These are phyloP conservation scores for Temnothorax ravouxi DNA, from an alignment of 2,888 invertebrate genomes.

Conservation along the genomic window DNA sequence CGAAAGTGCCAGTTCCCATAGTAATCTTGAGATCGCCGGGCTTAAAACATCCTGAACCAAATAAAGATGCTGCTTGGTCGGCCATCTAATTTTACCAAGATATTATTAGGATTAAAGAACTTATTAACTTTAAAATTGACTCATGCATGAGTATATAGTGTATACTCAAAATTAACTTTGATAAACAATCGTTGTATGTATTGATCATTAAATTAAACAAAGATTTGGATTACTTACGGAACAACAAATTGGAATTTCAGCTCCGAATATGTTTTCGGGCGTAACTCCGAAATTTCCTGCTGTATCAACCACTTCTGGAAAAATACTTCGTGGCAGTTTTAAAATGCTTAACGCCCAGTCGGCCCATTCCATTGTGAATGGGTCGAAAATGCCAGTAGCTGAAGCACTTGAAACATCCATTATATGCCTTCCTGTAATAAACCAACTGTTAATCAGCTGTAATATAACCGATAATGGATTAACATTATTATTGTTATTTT, in stretches of 20 bases:
- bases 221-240: constrained; percentile 91
- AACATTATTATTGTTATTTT: not conserved
- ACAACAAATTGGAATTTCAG: constrained; percentile 92
- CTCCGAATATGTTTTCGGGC: constrained; percentile 90
- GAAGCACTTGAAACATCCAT: constrained; percentile 97
- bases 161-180: not conserved
- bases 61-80: constrained; percentile 96
- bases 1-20: constrained; percentile 96
- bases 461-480: not conserved
- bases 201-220: constrained; percentile 90
- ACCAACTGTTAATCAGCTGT: not conserved
- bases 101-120: constrained; percentile 4
- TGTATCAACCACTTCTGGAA: constrained; percentile 94
- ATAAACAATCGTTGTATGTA: not conserved
- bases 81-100: constrained; percentile 89
- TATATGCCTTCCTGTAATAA: constrained; percentile 88
- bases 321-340: constrained; percentile 91
- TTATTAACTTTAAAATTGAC: not conserved
- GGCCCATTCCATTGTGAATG: constrained; percentile 96
- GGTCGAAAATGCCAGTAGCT: constrained; percentile 97
- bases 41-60: constrained; percentile 94
- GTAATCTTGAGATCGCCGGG: constrained; percentile 94
- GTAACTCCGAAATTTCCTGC: constrained; percentile 91
- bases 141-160: not conserved
- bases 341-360: constrained; percentile 90